Conservation (phyloP, 2,113 vertebrate species). For the Aramus guarauna region DNA sequence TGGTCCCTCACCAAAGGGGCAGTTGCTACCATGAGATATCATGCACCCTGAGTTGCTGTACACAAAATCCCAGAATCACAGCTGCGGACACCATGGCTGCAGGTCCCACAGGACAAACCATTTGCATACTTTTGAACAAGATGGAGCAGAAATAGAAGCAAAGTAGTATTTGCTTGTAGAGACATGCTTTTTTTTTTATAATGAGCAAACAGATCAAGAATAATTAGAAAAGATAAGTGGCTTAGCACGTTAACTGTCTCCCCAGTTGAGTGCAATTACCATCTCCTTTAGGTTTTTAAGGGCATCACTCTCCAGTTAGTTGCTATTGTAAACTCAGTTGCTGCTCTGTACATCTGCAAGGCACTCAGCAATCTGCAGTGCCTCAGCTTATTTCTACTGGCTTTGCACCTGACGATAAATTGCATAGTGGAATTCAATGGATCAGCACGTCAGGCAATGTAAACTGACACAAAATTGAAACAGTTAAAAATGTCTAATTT, state of each 20-base stretch:
- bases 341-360: not conserved
- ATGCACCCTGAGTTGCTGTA: fast-evolving
- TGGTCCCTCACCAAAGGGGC: not conserved
- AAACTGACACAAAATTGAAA: not conserved
- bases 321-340: not conserved
- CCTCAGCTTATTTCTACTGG: not conserved
- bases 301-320: not conserved
- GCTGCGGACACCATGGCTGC: not conserved
- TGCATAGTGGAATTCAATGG: not conserved
- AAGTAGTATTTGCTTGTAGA: not conserved
- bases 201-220: not conserved
- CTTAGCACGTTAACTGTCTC: not conserved
- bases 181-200: not conserved
- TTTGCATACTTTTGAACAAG: not conserved
- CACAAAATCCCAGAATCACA: not conserved
- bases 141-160: not conserved
- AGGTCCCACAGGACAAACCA: not conserved
- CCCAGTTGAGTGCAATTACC: not conserved
- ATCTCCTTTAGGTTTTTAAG: not conserved
- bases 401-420: not conserved
- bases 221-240: not conserved
- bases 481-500: not conserved
- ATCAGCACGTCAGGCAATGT: not conserved
- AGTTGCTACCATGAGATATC: not conserved
- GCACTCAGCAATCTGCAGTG: not conserved